phyloP scores from a whole-genome alignment of 2,797 vertebrate genomes.

The Catharus ustulatus region DNA sequence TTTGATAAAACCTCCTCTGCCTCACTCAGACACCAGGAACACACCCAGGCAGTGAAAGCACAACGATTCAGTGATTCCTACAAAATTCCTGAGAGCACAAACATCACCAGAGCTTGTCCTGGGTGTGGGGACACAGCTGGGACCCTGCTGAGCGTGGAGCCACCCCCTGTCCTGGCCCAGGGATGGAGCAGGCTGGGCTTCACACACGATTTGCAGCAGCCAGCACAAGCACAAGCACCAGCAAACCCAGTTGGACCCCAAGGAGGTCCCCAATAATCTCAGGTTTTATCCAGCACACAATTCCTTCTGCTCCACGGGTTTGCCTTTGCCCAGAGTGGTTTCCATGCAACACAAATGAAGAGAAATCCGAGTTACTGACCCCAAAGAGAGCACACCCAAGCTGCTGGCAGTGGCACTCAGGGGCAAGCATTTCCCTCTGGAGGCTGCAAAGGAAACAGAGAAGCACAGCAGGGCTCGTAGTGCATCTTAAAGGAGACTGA shows the following conservation, averaged over 20 bases:
- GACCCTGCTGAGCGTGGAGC: not conserved
- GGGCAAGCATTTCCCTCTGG: constrained; percentile 61
- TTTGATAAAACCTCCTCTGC: not conserved
- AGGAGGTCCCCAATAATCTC: fast-evolving
- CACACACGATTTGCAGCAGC: not conserved
- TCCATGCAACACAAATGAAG: not conserved
- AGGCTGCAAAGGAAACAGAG: constrained; percentile 70
- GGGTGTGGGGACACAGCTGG: not conserved
- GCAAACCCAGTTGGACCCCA: not conserved
- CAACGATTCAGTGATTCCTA: fast-evolving
- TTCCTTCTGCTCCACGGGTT: not conserved
- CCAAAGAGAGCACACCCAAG: constrained; percentile 8
- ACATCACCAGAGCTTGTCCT: fast-evolving
- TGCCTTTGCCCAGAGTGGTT: not conserved
- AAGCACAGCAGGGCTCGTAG: constrained; percentile 52
- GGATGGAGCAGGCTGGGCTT: not conserved
- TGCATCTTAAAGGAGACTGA: not conserved
- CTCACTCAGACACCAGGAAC: not conserved
- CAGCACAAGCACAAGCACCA: not conserved
- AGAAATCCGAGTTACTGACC: constrained; percentile 36
- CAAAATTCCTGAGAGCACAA: not conserved
- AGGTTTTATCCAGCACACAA: not conserved
- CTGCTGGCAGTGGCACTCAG: constrained; percentile 54
- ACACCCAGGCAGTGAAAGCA: fast-evolving
- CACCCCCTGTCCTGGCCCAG: fast-evolving